A percentile compares a stretch with the other conserved stretches of the same genome.
Evolutionary conservation across 2,797 vertebrate genomes (phyloP).

Genomic region (Aldrovandia affinis): DNA sequence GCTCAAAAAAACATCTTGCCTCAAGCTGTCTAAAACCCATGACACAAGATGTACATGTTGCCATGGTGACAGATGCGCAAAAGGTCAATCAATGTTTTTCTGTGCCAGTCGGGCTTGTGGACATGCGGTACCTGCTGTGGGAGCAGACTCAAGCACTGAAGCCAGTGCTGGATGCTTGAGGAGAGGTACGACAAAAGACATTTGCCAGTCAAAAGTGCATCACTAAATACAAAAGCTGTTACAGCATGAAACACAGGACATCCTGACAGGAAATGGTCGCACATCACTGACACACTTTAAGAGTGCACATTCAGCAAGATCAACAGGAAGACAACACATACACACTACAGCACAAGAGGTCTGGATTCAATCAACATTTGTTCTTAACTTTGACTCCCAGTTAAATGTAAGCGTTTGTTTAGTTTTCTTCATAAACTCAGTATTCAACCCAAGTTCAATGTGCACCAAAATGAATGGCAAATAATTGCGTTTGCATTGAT

Average conservation of each 20-base stretch:
- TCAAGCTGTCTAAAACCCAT: not conserved
- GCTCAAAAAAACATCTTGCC: not conserved
- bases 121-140: not conserved
- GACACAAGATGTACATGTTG: conserved; percentile 12
- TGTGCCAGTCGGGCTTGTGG: not conserved
- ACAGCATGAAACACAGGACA: not conserved
- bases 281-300: not conserved
- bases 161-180: not conserved
- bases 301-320: conserved; percentile 14
- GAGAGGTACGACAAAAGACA: not conserved
- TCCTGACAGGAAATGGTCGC: conserved; percentile 6
- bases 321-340: conserved; percentile 2
- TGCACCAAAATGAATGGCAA: not conserved
- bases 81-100: conserved; percentile 12
- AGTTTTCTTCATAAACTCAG: not conserved
- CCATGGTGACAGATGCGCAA: conserved; percentile 25
- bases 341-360: not conserved
- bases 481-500: not conserved
- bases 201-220: not conserved
- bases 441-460: not conserved
- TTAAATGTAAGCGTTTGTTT: not conserved
- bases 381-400: not conserved
- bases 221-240: not conserved
- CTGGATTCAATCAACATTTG: not conserved
- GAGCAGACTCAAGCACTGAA: not conserved